Evolutionary conservation across 2,888 invertebrate species (phyloP), one percentile per base, ranked within the genome.

Genomic region (Blastobasis lacticolella): DNA sequence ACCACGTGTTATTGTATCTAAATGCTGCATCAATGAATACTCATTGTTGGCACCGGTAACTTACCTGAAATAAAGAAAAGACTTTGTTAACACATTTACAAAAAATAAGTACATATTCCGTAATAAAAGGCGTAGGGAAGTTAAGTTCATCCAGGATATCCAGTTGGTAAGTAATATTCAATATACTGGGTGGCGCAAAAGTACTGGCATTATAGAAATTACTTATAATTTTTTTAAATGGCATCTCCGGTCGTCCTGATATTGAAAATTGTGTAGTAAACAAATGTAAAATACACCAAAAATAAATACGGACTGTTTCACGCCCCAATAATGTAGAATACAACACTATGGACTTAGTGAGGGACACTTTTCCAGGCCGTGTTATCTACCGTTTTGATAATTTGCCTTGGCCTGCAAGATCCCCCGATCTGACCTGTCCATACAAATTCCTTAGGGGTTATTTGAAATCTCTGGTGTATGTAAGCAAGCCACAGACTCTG

Each of bases 21-120:
- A 23, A 23, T 23, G 23, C 23, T 23, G 2, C 23, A 3, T 23
- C 23, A 23, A 23, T 23, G 1, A 23, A 23, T 23, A 23, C 23
- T 23, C 23, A 23, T 23, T 23, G 23, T 23, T 23, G 23, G 23
- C 23, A 45, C 36, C 43, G 43, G 53, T 38, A 55, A 62, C 62
- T 62, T 62, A 61, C 60, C 60, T 62, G 55, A 49, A 61, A 61
- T 54, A 61, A 61, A 6, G 48, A 48, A 37, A 49, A 53, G 50
- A 47, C 38, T 10, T 41, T 47, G 36, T 45, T 41, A 5, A 3
- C 1, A 43, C 42, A 49, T 42, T 40, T 46, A 48, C 6, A 41
- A 48, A 45, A 37, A 46, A 46, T 10, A 49, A n/a, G n/a, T 23
- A 48, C 40, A 23, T 10, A 45, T 41, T 42, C 48, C 8, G 40